Conservation (phyloP, 2,113 vertebrate species). For the Poeciliopsis retropinna region DNA sequence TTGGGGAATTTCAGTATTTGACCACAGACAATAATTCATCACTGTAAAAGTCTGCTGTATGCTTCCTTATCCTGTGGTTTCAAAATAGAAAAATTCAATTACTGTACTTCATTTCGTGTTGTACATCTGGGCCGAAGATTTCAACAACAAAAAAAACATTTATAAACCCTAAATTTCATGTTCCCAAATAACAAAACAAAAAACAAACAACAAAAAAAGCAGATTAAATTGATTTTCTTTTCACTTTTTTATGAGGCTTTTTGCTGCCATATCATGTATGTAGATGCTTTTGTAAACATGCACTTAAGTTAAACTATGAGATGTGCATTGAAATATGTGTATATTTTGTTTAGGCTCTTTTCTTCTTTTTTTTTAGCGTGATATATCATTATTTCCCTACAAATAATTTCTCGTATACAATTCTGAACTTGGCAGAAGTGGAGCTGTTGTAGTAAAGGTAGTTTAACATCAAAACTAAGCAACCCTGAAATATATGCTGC, state of each 20-base stretch:
- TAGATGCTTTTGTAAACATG: constrained; percentile 75
- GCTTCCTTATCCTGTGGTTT: constrained; percentile 51
- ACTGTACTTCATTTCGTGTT: constrained; percentile 47
- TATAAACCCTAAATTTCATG: constrained; percentile 38
- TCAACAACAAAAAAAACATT: constrained; percentile 9
- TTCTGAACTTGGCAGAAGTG: constrained; percentile 77
- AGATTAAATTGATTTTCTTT: constrained; percentile 34
- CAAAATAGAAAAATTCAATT: constrained; percentile 56
- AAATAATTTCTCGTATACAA: constrained; percentile 57
- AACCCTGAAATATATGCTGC: constrained; percentile 85
- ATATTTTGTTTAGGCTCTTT: constrained; percentile 66
- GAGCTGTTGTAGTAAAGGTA: constrained; percentile 83
- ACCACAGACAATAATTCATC: constrained; percentile 45
- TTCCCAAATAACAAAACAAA: constrained; percentile 25
- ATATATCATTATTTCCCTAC: constrained; percentile 66
- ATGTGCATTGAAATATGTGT: constrained; percentile 73
- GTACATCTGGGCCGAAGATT: constrained; percentile 21
- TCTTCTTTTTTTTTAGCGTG: constrained; percentile 34
- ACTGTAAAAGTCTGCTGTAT: constrained; percentile 65
- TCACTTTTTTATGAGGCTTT: constrained; percentile 50
- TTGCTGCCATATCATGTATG: constrained; percentile 73
- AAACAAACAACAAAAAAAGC: constrained; percentile 19
- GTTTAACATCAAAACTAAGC: constrained; percentile 81
- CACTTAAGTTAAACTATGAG: constrained; percentile 72
- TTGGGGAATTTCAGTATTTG: constrained; percentile 49